phyloP scores from a whole-genome alignment of 2,888 invertebrate species.

The Drosophila multiciliata region DNA sequence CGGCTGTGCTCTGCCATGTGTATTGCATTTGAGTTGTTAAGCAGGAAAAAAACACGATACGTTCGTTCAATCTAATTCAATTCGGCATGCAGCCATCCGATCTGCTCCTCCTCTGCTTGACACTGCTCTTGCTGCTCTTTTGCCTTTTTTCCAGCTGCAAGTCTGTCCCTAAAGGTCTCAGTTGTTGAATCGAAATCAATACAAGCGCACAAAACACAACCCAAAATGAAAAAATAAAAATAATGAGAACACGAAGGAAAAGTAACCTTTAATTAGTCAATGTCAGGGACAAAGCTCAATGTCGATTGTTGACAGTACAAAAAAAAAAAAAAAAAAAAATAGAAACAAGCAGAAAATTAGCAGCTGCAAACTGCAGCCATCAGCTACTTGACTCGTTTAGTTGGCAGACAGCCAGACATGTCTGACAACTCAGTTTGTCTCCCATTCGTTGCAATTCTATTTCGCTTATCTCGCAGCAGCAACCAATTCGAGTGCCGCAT shows the following conservation, averaged over 20 bases:
- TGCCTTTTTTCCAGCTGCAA: slow-evolving; percentile 4
- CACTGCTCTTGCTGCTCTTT: neutral
- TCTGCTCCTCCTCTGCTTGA: neutral
- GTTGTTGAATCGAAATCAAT: slow-evolving; percentile 38
- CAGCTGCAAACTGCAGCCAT: neutral
- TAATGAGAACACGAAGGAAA: neutral
- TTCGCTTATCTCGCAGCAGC: neutral
- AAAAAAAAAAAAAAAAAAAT: neutral
- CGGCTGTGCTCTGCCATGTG: slow-evolving; percentile 17
- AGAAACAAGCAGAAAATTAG: slow-evolving; percentile 1
- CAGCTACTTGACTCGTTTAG: neutral
- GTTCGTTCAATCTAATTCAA: slow-evolving; percentile 18
- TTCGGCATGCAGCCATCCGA: slow-evolving; percentile 4
- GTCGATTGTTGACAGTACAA: slow-evolving; percentile 37
- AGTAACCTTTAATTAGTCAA: slow-evolving; percentile 57
- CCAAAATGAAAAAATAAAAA: slow-evolving; percentile 11
- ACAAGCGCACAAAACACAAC: slow-evolving; percentile 5
- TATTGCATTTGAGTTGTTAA: slow-evolving; percentile 32
- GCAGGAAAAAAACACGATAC: slow-evolving; percentile 34
- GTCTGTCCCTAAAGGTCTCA: slow-evolving; percentile 31
- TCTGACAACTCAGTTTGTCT: slow-evolving; percentile 32
- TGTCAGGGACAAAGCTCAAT: slow-evolving; percentile 42
- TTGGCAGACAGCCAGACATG: slow-evolving; percentile 54
- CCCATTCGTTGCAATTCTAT: neutral
- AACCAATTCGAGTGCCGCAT: slow-evolving; percentile 32